These are phyloP conservation scores for Periparus ater DNA, from an alignment of 2,797 vertebrate genomes.

Conservation along the genomic window DNA sequence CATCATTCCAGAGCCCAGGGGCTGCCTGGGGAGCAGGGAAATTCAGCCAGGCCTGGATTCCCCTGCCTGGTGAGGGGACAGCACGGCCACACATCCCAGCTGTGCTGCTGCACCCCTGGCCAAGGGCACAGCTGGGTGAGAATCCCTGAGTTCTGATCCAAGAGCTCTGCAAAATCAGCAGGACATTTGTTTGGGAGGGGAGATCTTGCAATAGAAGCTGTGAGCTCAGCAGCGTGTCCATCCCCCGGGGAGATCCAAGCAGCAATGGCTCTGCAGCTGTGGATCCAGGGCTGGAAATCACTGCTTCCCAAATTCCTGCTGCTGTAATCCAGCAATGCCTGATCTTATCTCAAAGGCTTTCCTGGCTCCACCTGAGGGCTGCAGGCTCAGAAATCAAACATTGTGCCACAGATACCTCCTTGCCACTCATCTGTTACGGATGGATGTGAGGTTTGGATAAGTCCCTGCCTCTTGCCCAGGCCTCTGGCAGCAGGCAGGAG, in stretches of 20 bases:
- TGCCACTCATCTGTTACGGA: neutral
- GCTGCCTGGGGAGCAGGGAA: neutral
- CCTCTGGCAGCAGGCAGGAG: neutral
- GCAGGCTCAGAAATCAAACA: neutral
- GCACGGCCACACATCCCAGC: accelerated
- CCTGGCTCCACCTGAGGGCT: neutral
- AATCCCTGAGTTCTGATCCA: neutral
- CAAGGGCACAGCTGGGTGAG: accelerated
- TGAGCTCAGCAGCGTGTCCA: neutral
- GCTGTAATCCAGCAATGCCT: neutral
- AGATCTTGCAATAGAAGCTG: neutral
- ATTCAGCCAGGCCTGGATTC: neutral
- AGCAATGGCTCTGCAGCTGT: neutral
- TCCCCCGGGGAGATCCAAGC: neutral
- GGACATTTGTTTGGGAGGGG: neutral
- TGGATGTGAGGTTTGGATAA: neutral
- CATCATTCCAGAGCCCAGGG: neutral
- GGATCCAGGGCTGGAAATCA: neutral
- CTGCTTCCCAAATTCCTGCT: too few relatives aligned
- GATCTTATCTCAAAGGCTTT: neutral
- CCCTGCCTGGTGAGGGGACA: neutral
- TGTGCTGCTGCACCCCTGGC: neutral
- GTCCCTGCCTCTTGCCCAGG: neutral
- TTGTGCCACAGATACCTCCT: neutral
- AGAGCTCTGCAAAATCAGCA: neutral